Base-by-base conservation (phyloP, 2,888 invertebrate genomes). In the Cephus nigrinus region DNA sequence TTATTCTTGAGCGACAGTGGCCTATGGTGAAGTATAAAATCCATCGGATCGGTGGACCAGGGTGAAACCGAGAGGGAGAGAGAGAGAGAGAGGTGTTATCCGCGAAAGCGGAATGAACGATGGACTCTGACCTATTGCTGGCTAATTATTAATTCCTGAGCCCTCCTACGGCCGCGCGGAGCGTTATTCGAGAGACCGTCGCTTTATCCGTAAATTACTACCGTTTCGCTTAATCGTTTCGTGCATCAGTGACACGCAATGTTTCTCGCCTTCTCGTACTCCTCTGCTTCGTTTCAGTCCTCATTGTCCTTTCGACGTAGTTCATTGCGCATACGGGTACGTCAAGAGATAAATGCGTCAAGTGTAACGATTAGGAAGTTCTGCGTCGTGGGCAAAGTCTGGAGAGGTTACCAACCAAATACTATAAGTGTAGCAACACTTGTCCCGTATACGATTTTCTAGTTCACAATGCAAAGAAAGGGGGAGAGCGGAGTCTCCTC, bases 21-120 rank as follows among this genome's bases (percentile, higher is more conserved):
- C 12, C n/a, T 35, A 36, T 72, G 69, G 76, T 75, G 75, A 76
- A 80, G 77, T 80, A 79, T 80, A 76, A 80, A 80, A 55, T 55
- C 9, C 23, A 15, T 55, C 9, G 23, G 9, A 55, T 80, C 75
- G 79, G 79, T 78, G 76, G 69, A 75, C 76, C 55, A 55, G 55
- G 1, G 2, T 74, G 76, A 69, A 40, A 72, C 74, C 32, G 40
- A 69, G 15, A 73, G 68, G 9, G 12, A 69, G 55, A 40, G 68
- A 69, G 33, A 68, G 36, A 68, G 73, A 31, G 31, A 31, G 31
- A 55, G 23, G 55, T 55, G 55, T 55, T 55, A 55, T 55, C 23
- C 55, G 23, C 23, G 23, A 55, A 55, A 55, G 55, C 23, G 23
- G 55, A 55, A 55, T 55, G 55, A 55, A 15, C 55, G 55, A 55